These are phyloP conservation scores for Datnioides undecimradiatus DNA, from an alignment of 2,113 vertebrate species.

Conservation along the genomic window DNA sequence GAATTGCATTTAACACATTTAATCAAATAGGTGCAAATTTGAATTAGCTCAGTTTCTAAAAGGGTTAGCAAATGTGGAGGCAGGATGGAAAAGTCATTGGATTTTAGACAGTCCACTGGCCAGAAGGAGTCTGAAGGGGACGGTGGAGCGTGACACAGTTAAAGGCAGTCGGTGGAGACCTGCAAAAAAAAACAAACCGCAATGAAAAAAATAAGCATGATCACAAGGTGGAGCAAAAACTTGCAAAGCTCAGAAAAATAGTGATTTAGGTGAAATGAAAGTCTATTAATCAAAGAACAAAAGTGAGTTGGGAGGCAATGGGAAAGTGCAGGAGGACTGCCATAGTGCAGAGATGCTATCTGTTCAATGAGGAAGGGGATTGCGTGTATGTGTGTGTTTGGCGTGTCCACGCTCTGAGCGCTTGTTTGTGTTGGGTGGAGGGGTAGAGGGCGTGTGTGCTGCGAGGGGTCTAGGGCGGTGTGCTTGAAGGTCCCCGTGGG, in stretches of 20 bases:
- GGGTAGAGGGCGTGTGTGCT: slow-evolving; percentile 65
- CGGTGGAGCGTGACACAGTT: slow-evolving; percentile 84
- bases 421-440: slow-evolving; percentile 84
- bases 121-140: slow-evolving; percentile 82
- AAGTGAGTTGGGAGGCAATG: slow-evolving; percentile 64
- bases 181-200: slow-evolving; percentile 59
- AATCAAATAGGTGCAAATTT: slow-evolving; percentile 39
- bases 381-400: slow-evolving; percentile 61
- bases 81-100: slow-evolving; percentile 74
- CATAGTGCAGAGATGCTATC: slow-evolving; percentile 77
- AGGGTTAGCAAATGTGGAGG: slow-evolving; percentile 9
- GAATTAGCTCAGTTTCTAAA: slow-evolving; percentile 34
- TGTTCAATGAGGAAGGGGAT: slow-evolving; percentile 69
- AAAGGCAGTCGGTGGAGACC: slow-evolving; percentile 92
- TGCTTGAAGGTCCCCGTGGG: slow-evolving; percentile 74
- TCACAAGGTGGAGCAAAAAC: slow-evolving; percentile 40
- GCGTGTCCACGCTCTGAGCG: slow-evolving; percentile 45
- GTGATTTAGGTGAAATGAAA: slow-evolving; percentile 49
- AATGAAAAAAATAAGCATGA: slow-evolving; percentile 23
- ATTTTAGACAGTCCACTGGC: slow-evolving; percentile 85
- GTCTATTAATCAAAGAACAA: slow-evolving; percentile 72
- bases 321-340: slow-evolving; percentile 67
- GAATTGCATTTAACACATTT: slow-evolving; percentile 28
- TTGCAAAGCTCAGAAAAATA: slow-evolving; percentile 43
- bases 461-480: slow-evolving; percentile 64